These are phyloP conservation scores for Phengaris arion DNA, from an alignment of 2,888 invertebrate species.

Conservation along the genomic window DNA sequence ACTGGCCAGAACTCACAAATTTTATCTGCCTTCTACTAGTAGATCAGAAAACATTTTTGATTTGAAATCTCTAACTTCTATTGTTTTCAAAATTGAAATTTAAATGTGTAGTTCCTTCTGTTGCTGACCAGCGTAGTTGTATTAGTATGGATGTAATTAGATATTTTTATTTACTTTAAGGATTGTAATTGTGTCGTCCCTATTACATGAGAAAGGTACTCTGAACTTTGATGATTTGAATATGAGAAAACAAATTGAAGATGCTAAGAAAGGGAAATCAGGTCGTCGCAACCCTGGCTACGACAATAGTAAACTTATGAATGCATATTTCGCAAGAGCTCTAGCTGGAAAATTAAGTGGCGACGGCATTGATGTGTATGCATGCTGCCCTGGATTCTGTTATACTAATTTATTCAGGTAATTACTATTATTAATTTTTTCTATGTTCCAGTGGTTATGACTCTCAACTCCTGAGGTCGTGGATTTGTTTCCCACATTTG, in stretches of 20 bases:
- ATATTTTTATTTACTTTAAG: constrained; percentile 53
- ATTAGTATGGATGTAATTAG: background rate
- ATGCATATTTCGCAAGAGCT: constrained; percentile 84
- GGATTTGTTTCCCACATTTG: no score
- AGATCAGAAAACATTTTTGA: no score
- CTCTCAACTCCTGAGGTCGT: no score
- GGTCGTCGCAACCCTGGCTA: constrained; percentile 80
- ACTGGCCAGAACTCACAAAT: background rate
- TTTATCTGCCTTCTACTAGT: background rate
- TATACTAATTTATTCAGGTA: constrained; percentile 87
- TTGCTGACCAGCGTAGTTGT: no score
- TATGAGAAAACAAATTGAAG: constrained; percentile 71
- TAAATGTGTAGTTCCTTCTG: no score
- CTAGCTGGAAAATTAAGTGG: constrained; percentile 79
- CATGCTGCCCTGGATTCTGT: constrained; percentile 89
- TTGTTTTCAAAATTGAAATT: no score
- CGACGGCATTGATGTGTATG: constrained; percentile 81
- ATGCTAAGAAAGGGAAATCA: constrained; percentile 55
- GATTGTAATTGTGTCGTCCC: constrained; percentile 85
- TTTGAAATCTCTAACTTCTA: no score
- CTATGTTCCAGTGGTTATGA: no score
- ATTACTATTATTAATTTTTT: constrained; percentile 33
- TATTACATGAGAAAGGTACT: constrained; percentile 83
- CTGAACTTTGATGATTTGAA: constrained; percentile 85
- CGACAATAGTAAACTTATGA: constrained; percentile 88